Percentiles rank a stretch among this genome's conserved stretches.
Evolutionary conservation across 2,797 vertebrate genomes (phyloP).

Genomic region (Acanthurus leucopareius): DNA sequence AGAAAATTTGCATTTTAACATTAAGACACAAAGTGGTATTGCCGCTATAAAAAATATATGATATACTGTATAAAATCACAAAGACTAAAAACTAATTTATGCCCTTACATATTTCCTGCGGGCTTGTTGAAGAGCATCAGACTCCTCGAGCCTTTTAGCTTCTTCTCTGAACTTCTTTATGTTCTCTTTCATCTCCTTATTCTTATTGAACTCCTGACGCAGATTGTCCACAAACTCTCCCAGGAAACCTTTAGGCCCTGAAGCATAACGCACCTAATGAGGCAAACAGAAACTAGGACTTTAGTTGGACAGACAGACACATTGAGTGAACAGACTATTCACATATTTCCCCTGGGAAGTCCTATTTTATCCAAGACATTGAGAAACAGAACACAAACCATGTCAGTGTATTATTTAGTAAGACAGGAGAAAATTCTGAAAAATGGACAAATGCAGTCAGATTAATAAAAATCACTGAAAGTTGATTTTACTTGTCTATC

Average conservation of each 20-base stretch:
- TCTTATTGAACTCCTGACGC: conserved; percentile 93
- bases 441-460: not conserved
- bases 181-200: conserved; percentile 95
- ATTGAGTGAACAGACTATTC: not conserved
- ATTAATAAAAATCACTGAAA: not conserved
- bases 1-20: not conserved
- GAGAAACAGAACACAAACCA: not conserved
- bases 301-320: not conserved
- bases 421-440: not conserved
- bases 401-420: not conserved
- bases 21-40: not conserved
- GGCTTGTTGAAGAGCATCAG: conserved; percentile 91
- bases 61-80: conserved; percentile 2
- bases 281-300: conserved; percentile 18
- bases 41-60: too few relatives aligned
- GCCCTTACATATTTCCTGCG: conserved; percentile 92
- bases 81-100: not conserved
- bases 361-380: not conserved
- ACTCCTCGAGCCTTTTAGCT: conserved; percentile 92
- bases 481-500: too few relatives aligned
- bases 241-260: conserved; percentile 90
- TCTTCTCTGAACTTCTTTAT: conserved; percentile 94
- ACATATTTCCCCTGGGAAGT: not conserved
- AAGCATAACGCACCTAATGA: conserved; percentile 79
- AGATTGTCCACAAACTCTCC: conserved; percentile 93